Percentiles rank a stretch among this genome's conserved stretches.
phyloP scores from a whole-genome alignment of 2,797 vertebrate species.

The Tokudaia muenninki region DNA sequence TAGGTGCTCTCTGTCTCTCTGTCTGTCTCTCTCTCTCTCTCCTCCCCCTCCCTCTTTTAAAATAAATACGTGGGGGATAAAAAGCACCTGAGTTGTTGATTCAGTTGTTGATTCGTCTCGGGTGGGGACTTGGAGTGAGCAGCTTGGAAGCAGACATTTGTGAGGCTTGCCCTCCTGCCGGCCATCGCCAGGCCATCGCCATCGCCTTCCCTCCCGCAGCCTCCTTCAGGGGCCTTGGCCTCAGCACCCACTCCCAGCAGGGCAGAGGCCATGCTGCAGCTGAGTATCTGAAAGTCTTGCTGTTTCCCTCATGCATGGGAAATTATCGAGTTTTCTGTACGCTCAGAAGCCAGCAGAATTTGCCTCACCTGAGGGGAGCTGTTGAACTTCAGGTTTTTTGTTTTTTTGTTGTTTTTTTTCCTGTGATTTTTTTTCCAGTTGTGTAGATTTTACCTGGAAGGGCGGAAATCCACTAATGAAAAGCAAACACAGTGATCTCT shows the following conservation, averaged over 20 bases:
- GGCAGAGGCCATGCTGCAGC: neutral
- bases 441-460: conserved; percentile 68
- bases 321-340: conserved; percentile 74
- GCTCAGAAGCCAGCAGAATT: conserved; percentile 76
- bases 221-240: conserved; percentile 45
- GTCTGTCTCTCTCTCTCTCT: too few species aligned
- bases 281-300: conserved; percentile 74
- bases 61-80: neutral
- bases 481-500: conserved; percentile 69
- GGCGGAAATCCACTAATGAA: conserved; percentile 56
- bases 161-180: too few species aligned
- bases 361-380: conserved; percentile 70
- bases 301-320: conserved; percentile 70
- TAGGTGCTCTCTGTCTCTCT: neutral
- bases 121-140: conserved; percentile 18
- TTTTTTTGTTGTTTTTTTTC: neutral
- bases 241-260: conserved; percentile 61
- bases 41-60: conserved; percentile 42
- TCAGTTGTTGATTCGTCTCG: conserved; percentile 20
- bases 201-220: neutral
- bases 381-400: conserved; percentile 18
- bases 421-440: conserved; percentile 11
- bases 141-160: neutral
- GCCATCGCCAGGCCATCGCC: conserved; percentile 36
- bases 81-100: neutral